Conservation (phyloP, 2,888 invertebrate genomes). For the Orthosia gracilis region DNA sequence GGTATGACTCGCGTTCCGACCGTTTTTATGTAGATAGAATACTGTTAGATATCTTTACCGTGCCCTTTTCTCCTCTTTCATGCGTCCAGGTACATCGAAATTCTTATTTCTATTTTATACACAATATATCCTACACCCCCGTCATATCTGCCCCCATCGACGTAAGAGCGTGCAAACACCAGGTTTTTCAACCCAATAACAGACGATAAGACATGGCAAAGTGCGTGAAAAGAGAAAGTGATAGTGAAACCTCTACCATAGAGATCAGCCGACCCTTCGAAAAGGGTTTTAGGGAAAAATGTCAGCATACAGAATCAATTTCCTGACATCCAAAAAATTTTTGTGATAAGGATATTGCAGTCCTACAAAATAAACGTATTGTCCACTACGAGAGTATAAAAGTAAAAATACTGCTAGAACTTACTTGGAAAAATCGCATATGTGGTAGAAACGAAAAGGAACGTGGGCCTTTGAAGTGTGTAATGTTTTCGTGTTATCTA, state of each 20-base stretch:
- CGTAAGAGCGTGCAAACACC: constrained; percentile 35
- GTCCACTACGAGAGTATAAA: constrained; percentile 13
- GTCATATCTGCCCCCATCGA: constrained; percentile 36
- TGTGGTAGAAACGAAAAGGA: not conserved
- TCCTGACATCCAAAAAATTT: constrained; percentile 63
- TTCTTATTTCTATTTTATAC: not conserved
- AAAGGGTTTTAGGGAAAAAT: constrained; percentile 53
- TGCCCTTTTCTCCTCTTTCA: too few relatives aligned
- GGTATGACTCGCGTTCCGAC: too few relatives aligned
- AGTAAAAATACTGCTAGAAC: not conserved
- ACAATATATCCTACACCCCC: not conserved
- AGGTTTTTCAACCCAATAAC: constrained; percentile 32
- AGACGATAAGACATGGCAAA: constrained; percentile 54
- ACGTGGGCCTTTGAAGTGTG: constrained; percentile 1
- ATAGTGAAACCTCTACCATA: constrained; percentile 54
- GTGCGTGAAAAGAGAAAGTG: constrained; percentile 53
- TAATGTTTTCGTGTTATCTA: constrained; percentile 5
- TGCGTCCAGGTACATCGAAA: not conserved
- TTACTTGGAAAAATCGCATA: constrained; percentile 1
- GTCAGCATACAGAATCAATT: constrained; percentile 66
- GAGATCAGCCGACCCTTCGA: constrained; percentile 47
- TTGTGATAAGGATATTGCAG: constrained; percentile 62
- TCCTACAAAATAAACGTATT: constrained; percentile 40
- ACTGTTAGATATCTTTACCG: too few relatives aligned
- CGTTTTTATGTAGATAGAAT: too few relatives aligned